Percentiles rank a stretch among this genome's conserved stretches.
phyloP scores from a whole-genome alignment of 2,797 vertebrate species.

The Erethizon dorsatum region DNA sequence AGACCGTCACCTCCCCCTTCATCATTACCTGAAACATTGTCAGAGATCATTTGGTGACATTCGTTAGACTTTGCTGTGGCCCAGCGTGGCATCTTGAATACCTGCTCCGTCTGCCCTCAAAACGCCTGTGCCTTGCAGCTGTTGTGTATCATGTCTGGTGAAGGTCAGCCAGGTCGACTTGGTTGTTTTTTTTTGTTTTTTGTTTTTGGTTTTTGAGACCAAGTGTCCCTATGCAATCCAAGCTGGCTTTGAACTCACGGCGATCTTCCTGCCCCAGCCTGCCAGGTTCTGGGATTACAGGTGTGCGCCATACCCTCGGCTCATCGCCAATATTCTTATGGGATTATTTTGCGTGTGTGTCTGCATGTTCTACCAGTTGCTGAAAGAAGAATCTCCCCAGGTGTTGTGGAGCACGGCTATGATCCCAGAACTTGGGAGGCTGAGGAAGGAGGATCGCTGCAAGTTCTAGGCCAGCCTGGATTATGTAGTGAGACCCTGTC shows the following conservation, averaged over 20 bases:
- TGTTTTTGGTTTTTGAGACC: neutral
- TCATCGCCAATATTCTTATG: neutral
- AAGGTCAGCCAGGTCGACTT: neutral
- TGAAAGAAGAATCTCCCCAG: neutral
- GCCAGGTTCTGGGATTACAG: neutral
- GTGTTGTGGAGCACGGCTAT: neutral
- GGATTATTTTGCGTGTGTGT: neutral
- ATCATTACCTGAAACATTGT: neutral
- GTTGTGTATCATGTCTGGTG: neutral
- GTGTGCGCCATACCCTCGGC: neutral
- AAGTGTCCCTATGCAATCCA: neutral
- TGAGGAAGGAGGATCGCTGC: neutral
- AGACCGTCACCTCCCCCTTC: neutral
- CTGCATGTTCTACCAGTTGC: neutral
- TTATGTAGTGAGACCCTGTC: neutral
- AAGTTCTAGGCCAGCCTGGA: neutral
- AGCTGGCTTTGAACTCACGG: neutral
- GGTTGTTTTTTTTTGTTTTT: neutral
- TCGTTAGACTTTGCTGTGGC: neutral
- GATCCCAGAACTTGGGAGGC: neutral
- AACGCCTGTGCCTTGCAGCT: constrained; percentile 12
- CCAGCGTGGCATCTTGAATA: neutral
- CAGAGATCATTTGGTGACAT: neutral
- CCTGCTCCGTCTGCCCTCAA: neutral
- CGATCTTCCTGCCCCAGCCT: neutral